Evolutionary conservation across 2,888 invertebrate genomes (phyloP).

Genomic region (Hemistola chrysoprasaria): DNA sequence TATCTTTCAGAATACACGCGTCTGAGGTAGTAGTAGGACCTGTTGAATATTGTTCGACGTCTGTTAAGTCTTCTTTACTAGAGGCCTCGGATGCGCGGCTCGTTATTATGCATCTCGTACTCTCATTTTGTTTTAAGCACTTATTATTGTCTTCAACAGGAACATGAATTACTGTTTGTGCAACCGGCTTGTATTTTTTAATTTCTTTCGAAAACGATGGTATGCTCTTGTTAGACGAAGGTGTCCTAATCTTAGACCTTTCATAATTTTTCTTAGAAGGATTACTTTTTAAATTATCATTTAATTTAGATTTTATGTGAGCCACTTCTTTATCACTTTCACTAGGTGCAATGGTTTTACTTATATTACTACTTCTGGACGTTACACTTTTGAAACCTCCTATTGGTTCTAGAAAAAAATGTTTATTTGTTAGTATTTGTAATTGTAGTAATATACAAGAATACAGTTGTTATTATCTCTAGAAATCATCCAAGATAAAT

Average conservation of each 20-base stretch:
- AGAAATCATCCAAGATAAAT: too few relatives aligned
- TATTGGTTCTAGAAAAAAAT: slow-evolving; percentile 41
- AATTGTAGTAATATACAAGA: neutral
- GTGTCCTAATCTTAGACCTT: slow-evolving; percentile 31
- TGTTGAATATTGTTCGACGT: slow-evolving; percentile 18
- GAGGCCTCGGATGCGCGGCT: neutral
- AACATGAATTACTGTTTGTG: slow-evolving; percentile 49
- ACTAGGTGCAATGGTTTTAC: slow-evolving; percentile 46
- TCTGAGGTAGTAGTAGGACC: slow-evolving; percentile 41
- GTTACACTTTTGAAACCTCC: slow-evolving; percentile 34
- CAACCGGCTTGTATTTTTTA: slow-evolving; percentile 35
- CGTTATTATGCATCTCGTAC: neutral
- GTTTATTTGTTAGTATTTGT: slow-evolving; percentile 1
- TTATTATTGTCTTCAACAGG: slow-evolving; percentile 49
- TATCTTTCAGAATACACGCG: slow-evolving; percentile 37
- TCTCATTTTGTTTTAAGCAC: slow-evolving; percentile 24
- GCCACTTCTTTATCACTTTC: slow-evolving; percentile 47
- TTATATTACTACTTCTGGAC: slow-evolving; percentile 48
- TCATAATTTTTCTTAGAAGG: slow-evolving; percentile 35
- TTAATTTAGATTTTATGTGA: slow-evolving; percentile 41
- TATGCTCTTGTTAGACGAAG: slow-evolving; percentile 30
- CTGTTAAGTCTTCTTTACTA: slow-evolving; percentile 2
- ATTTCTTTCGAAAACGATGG: slow-evolving; percentile 38
- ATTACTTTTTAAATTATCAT: slow-evolving; percentile 33
- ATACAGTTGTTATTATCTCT: too few relatives aligned